phyloP scores from a whole-genome alignment of 2,797 vertebrate species.

The Myotis findleyi region DNA sequence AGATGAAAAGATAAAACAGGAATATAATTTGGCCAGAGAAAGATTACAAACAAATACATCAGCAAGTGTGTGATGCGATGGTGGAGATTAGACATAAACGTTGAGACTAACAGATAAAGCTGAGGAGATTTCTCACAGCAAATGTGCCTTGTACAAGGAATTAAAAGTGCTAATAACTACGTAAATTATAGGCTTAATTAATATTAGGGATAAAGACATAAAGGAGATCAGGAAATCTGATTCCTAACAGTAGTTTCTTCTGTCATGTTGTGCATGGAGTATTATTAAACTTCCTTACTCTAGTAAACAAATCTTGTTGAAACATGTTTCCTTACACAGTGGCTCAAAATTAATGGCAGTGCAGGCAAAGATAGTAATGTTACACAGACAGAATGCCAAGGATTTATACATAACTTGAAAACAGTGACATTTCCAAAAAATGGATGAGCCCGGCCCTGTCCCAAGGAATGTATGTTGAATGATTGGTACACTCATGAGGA shows the following conservation, averaged over 20 bases:
- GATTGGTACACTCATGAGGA: neutral
- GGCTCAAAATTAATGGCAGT: neutral
- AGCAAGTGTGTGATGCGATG: neutral
- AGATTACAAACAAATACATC: conserved; percentile 13
- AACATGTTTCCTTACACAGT: neutral
- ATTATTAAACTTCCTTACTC: neutral
- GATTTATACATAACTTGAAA: neutral
- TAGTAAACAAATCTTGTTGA: conserved; percentile 54
- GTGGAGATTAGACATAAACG: neutral
- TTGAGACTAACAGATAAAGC: neutral
- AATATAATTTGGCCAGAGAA: conserved; percentile 43
- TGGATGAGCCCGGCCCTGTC: neutral
- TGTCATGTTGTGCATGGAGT: neutral
- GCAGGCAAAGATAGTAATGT: neutral
- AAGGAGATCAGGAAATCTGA: conserved; percentile 14
- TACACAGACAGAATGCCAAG: neutral
- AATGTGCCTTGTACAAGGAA: neutral
- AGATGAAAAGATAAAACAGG: neutral
- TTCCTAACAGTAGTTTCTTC: neutral
- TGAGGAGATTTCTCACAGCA: neutral
- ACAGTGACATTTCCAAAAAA: neutral
- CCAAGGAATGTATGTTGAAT: neutral
- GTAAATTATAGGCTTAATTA: conserved; percentile 49
- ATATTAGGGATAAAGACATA: conserved; percentile 34
- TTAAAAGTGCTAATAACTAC: conserved; percentile 22